Evolutionary conservation across 92 coral and sea anemone genomes (phyloP).

Genomic region (Epizoanthus stellaris): DNA sequence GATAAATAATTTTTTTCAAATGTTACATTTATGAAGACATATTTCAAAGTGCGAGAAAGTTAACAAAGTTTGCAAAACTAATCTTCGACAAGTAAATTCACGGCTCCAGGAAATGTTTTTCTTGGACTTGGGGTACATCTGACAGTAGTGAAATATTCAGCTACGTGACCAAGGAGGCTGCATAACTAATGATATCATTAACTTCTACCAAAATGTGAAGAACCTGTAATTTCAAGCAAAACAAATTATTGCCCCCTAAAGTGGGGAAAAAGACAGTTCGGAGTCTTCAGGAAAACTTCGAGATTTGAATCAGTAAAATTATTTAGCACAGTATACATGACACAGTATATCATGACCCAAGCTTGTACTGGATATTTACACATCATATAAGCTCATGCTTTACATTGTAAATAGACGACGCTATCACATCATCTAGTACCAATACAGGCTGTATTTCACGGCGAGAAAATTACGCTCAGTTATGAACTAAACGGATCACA

Average conservation of each 20-base stretch:
- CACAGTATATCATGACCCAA: not conserved
- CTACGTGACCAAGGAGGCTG: too few species aligned
- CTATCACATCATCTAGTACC: not conserved
- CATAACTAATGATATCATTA: too few species aligned
- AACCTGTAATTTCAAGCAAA: too few species aligned
- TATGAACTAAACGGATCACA: not conserved
- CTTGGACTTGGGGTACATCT: too few species aligned
- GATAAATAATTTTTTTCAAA: not conserved
- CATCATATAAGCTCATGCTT: constrained; percentile 19
- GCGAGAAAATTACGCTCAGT: not conserved
- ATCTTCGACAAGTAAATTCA: not conserved
- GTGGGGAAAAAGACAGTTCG: too few species aligned
- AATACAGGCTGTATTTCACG: not conserved
- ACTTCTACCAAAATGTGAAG: too few species aligned
- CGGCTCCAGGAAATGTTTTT: not conserved
- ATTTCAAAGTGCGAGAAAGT: not conserved
- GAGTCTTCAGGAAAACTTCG: not conserved
- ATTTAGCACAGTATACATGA: not conserved
- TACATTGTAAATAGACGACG: constrained; percentile 9
- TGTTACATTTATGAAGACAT: not conserved
- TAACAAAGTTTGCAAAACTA: not conserved
- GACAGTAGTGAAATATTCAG: too few species aligned
- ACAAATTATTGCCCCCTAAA: too few species aligned
- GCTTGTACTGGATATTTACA: not conserved
- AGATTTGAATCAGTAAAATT: not conserved